Evolutionary conservation across 2,888 invertebrate genomes (phyloP), one percentile per base, ranked within the genome.

Genomic region (Cremastinae sp.): DNA sequence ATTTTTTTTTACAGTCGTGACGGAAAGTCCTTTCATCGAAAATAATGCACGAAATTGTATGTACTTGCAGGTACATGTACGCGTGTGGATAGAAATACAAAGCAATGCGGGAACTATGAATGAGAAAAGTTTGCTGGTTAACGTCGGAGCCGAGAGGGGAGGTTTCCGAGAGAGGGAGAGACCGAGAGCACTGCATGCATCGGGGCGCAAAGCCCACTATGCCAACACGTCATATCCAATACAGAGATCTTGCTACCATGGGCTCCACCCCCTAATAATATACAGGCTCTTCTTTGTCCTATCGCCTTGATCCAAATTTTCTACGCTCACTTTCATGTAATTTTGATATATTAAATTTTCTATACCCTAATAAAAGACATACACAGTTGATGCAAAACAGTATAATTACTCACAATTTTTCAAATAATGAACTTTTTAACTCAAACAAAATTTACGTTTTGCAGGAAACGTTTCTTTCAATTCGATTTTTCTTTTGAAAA

Each of bases 211-310:
- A 86, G 87, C 84, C 86, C 85, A 83, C 85, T 85, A 85, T 85
- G 82, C 85, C 84, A 82, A 84, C 72, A 45, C 85, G 89, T 89
- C 89, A 89, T 88, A 88, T 88, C 88, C 88, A 88, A 89, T 89
- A 87, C 84, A 85, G 79, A 83, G 82, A 77, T 81, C 78, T 77
- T 73, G 69, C 78, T 75, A 56, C 59, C 54, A 61, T 75, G 47
- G 66, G 59, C 36, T 68, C 20, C 47, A 47, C 66, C 56, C 56
- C 43, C 54, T 20, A 16, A 47, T 28, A 10, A 68, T 45, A n/a
- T 45, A 43, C 34, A 34, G 41, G 43, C 14, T 20, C 20, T 59
- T 64, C 51, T 2, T 20, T 14, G 12, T 14, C 10, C n/a, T 9
- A 38, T 56, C 1, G 1, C 34, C 0, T 16, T 18, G 28, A 28